Conservation (phyloP, 1,140 invertebrate species). For the Philotrypesis tridentata region DNA sequence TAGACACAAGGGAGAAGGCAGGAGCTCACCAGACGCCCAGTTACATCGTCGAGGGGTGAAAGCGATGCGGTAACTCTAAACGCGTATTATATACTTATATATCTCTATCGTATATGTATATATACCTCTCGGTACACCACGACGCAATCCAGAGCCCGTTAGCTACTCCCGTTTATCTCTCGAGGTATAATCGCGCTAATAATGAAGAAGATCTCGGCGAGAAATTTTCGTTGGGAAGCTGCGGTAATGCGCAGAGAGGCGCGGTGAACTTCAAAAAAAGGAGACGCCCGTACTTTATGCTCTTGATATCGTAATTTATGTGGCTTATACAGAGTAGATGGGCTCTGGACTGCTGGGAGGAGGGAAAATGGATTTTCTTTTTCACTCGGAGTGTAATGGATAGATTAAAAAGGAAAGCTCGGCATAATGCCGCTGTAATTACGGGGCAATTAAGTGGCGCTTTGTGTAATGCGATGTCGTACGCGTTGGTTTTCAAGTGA, state of each 20-base stretch:
- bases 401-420: too few species aligned
- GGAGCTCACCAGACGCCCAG: conserved; percentile 39
- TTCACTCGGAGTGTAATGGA: too few species aligned
- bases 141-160: conserved; percentile 50
- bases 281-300: background rate
- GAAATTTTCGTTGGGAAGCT: background rate
- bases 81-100: too few species aligned
- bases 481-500: too few species aligned
- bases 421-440: too few species aligned
- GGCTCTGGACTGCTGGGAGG: too few species aligned
- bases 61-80: background rate
- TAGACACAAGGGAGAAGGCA: conserved; percentile 49
- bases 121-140: background rate
- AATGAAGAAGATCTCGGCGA: conserved; percentile 15
- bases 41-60: conserved; percentile 13
- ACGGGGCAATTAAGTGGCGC: too few species aligned
- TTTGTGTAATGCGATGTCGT: too few species aligned
- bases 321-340: too few species aligned
- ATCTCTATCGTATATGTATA: too few species aligned
- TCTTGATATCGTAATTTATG: too few species aligned
- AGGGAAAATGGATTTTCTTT: too few species aligned
- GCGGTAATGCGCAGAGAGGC: conserved; percentile 28
- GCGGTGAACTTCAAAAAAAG: conserved; percentile 11
- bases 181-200: conserved; percentile 44
- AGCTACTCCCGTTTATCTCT: background rate